Evolutionary conservation across 2,113 vertebrate genomes (phyloP).

Genomic region (Lucifuga dentata): DNA sequence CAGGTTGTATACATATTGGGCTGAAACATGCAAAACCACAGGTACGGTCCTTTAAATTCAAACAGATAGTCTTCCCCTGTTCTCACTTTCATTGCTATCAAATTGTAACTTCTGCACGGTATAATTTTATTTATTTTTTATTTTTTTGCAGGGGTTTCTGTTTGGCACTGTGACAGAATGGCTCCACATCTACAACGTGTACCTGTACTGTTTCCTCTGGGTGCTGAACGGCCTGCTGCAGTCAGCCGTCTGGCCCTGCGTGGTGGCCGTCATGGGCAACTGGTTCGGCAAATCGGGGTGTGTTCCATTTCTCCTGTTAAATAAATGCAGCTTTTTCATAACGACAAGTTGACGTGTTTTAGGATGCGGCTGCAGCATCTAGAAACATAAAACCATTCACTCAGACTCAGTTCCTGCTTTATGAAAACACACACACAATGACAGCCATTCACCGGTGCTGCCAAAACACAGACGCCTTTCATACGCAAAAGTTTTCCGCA

Average conservation of each 20-base stretch:
- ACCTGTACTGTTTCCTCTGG: conserved; percentile 93
- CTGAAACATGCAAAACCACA: too few species aligned
- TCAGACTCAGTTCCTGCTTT: background rate
- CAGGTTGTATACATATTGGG: too few species aligned
- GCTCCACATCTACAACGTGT: conserved; percentile 92
- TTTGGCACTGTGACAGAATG: conserved; percentile 95
- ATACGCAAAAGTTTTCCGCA: conserved; percentile 19
- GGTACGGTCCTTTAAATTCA: too few species aligned
- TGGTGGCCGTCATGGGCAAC: conserved; percentile 98
- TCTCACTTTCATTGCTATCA: too few species aligned
- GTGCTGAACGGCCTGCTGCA: conserved; percentile 94
- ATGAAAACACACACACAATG: conserved; percentile 24
- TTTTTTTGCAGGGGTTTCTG: conserved; percentile 83
- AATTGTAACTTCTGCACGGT: too few species aligned
- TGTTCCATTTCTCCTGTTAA: conserved; percentile 27
- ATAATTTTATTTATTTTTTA: too few species aligned
- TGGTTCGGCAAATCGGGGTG: conserved; percentile 98
- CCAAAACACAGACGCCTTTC: conserved; percentile 44
- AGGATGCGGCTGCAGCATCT: background rate
- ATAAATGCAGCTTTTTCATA: background rate
- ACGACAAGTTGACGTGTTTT: background rate
- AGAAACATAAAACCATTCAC: conserved; percentile 11
- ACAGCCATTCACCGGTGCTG: conserved; percentile 34
- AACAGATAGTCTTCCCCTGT: too few species aligned
- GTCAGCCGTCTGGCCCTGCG: conserved; percentile 96